phyloP scores from a whole-genome alignment of 2,888 invertebrate species.

The Gerosis bhagava region DNA sequence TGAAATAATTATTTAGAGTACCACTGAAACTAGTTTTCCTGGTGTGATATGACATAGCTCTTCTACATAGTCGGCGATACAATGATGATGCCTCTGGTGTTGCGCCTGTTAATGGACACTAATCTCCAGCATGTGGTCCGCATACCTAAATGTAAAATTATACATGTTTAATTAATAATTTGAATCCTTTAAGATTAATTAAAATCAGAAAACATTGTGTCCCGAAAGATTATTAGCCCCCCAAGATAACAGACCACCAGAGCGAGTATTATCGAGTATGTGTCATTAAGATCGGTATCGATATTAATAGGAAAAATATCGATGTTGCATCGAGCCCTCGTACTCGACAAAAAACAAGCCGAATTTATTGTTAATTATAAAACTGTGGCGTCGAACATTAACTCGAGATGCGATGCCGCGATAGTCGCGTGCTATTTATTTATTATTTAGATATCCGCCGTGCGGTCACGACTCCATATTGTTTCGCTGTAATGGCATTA shows the following conservation, averaged over 20 bases:
- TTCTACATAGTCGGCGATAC: too few relatives aligned
- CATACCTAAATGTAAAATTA: too few relatives aligned
- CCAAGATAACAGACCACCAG: constrained; percentile 46
- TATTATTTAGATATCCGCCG: constrained; percentile 79
- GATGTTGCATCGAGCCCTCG: constrained; percentile 57
- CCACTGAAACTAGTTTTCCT: too few relatives aligned
- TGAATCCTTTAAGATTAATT: too few relatives aligned
- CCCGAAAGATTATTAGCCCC: constrained; percentile 11
- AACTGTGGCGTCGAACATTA: constrained; percentile 76
- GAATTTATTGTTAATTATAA: constrained; percentile 83
- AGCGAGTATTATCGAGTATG: constrained; percentile 38
- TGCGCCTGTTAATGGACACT: too few relatives aligned
- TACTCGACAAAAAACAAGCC: constrained; percentile 71
- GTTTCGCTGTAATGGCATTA: constrained; percentile 78
- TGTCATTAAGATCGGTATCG: constrained; percentile 76
- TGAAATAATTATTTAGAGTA: too few relatives aligned
- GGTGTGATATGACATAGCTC: too few relatives aligned
- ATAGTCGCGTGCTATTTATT: constrained; percentile 76
- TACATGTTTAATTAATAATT: too few relatives aligned
- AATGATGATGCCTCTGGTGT: too few relatives aligned
- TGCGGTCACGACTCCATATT: constrained; percentile 79
- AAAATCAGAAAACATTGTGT: constrained; percentile 18
- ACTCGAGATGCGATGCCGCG: constrained; percentile 71
- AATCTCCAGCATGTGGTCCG: too few relatives aligned
- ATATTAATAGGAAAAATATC: constrained; percentile 66